Evolutionary conservation across 2,113 vertebrate species (phyloP).

Genomic region (Amphiprion percula): DNA sequence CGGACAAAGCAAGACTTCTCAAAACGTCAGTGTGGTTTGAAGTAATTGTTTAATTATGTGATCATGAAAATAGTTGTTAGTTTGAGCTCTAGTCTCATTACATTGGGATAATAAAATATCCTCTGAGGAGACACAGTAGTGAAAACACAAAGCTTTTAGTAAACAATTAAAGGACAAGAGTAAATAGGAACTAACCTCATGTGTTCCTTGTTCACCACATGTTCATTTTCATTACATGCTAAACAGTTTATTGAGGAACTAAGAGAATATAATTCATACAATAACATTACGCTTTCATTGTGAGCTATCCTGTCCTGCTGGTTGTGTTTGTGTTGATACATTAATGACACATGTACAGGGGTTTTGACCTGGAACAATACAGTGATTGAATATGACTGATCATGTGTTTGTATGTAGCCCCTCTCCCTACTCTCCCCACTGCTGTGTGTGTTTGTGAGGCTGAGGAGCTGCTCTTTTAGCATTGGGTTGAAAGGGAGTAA

Average conservation of each 20-base stretch:
- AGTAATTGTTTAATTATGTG: background rate
- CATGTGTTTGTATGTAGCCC: slow-evolving; percentile 57
- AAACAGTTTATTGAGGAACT: background rate
- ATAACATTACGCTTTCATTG: background rate
- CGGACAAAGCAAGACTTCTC: background rate
- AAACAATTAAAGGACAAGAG: background rate
- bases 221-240: slow-evolving; percentile 11
- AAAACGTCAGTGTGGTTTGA: background rate
- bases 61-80: background rate
- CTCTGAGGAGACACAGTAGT: background rate
- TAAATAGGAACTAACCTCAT: background rate
- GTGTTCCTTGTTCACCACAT: background rate
- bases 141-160: background rate
- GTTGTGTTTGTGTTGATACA: slow-evolving; percentile 37
- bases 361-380: slow-evolving; percentile 63
- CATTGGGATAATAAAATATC: background rate
- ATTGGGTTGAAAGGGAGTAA: slow-evolving; percentile 18
- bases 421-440: slow-evolving; percentile 33
- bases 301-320: background rate
- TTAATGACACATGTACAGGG: slow-evolving; percentile 48
- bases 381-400: slow-evolving; percentile 64
- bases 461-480: slow-evolving; percentile 42
- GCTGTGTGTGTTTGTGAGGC: slow-evolving; percentile 20
- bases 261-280: background rate
- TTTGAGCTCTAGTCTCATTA: background rate